phyloP scores from a whole-genome alignment of 1,140 invertebrate species.

The Diuraphis noxia region DNA sequence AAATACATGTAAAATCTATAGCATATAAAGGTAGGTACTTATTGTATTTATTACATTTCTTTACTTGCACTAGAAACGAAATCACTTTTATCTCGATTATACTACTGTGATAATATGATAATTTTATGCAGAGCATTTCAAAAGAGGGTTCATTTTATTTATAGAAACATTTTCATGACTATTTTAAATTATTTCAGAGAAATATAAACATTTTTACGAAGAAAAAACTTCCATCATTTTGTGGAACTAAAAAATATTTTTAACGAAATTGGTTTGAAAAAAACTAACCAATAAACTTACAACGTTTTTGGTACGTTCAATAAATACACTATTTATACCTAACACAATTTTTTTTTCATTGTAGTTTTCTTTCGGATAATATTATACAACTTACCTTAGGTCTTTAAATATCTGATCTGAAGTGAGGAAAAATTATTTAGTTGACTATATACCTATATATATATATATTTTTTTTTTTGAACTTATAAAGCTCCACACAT shows the following conservation, averaged over 20 bases:
- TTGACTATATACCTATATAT: background rate
- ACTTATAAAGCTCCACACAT: background rate
- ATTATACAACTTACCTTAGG: background rate
- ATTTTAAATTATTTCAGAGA: background rate
- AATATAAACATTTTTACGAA: background rate
- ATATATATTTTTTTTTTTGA: background rate
- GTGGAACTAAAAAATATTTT: background rate
- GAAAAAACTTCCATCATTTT: background rate
- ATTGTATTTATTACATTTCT: conserved; percentile 6
- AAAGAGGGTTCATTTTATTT: background rate
- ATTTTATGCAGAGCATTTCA: conserved; percentile 3
- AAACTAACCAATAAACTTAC: background rate
- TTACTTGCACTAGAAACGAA: background rate
- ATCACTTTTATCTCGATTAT: background rate
- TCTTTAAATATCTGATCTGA: background rate
- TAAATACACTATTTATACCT: background rate
- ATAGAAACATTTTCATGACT: background rate
- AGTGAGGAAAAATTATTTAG: background rate
- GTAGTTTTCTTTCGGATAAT: background rate
- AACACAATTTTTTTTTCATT: background rate
- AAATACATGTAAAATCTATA: background rate
- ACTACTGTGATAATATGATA: background rate
- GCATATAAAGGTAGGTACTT: background rate
- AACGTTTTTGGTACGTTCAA: background rate
- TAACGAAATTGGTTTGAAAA: background rate